These are phyloP conservation scores for Glyphotaelius pellucidus DNA, from an alignment of 2,888 invertebrate species.

Conservation along the genomic window DNA sequence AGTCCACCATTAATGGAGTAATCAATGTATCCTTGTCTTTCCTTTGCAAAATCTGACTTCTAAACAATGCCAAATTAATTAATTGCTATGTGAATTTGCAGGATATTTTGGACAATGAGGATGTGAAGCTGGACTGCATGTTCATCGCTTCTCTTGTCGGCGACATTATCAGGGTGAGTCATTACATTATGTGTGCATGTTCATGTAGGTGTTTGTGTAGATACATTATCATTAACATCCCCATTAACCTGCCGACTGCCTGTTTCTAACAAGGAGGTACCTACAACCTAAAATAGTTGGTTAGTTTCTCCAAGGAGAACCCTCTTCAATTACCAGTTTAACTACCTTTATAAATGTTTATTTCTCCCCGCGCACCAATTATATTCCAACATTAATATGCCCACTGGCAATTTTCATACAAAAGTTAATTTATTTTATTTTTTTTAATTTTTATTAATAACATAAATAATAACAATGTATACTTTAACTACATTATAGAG, in stretches of 20 bases:
- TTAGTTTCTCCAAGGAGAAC: neutral
- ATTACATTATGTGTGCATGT: neutral
- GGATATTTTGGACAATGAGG: slow-evolving; percentile 96
- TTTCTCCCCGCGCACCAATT: neutral
- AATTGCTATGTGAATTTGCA: slow-evolving; percentile 70
- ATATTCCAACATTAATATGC: neutral
- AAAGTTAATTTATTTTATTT: neutral
- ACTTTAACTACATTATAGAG: neutral
- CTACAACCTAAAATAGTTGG: neutral
- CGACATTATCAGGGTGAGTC: slow-evolving; percentile 93
- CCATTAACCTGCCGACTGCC: neutral
- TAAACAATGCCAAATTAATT: too few species aligned
- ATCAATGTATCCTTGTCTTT: too few species aligned
- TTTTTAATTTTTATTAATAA: neutral
- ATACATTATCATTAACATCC: neutral
- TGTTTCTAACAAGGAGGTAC: neutral
- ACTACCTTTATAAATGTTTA: neutral
- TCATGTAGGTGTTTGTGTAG: too few species aligned
- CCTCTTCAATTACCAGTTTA: neutral
- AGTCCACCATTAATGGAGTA: too few species aligned
- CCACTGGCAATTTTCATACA: neutral
- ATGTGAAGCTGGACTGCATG: slow-evolving; percentile 97
- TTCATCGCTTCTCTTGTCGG: slow-evolving; percentile 96
- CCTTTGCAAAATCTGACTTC: too few species aligned
- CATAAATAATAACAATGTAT: neutral